Evolutionary conservation across 1,140 invertebrate species (phyloP).

Genomic region (Bombyx mori): ASM3026992v2 NC_085125.1:7740001-7740500

Average conservation of each 20-base stretch:
- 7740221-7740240: too few relatives aligned
- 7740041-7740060: too few relatives aligned
- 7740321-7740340: conserved; percentile 62
- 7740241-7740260: neutral
- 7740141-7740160: too few relatives aligned
- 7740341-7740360: conserved; percentile 60
- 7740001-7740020: too few relatives aligned
- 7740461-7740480: conserved; percentile 96
- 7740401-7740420: conserved; percentile 8
- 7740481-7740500: conserved; percentile 94
- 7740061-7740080: too few relatives aligned
- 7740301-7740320: conserved; percentile 37
- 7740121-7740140: too few relatives aligned
- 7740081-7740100: too few relatives aligned
- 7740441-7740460: conserved; percentile 47
- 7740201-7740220: too few relatives aligned
- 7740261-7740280: conserved; percentile 8
- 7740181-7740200: too few relatives aligned
- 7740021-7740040: too few relatives aligned
- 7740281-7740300: conserved; percentile 41
- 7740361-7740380: conserved; percentile 56
- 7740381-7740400: conserved; percentile 34
- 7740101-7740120: too few relatives aligned
- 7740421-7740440: conserved; percentile 21
- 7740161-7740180: too few relatives aligned